These are phyloP conservation scores for Caenorhabditis doughertyi DNA, from an alignment of 2,888 invertebrate genomes.

Conservation along the genomic window DNA sequence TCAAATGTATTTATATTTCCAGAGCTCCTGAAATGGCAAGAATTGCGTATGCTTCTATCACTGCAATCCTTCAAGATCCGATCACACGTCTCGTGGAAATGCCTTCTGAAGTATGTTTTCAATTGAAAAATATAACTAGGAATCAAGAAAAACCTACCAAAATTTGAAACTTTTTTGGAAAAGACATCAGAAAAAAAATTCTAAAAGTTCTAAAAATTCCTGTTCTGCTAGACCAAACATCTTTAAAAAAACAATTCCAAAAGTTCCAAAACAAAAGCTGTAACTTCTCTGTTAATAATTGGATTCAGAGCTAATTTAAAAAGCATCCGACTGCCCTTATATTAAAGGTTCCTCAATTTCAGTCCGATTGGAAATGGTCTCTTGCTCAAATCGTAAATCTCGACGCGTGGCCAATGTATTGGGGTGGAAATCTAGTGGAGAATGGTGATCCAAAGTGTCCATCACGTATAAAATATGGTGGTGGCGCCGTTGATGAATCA, in stretches of 20 bases:
- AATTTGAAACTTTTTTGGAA: too few relatives aligned
- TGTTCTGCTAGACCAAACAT: too few relatives aligned
- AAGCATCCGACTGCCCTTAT: too few relatives aligned
- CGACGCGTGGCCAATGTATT: conserved; percentile 82
- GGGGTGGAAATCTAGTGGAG: conserved; percentile 80
- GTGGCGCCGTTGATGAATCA: conserved; percentile 81
- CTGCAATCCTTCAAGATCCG: conserved; percentile 79
- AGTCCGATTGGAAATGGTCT: conserved; percentile 80
- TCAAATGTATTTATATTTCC: too few relatives aligned
- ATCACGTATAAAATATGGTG: conserved; percentile 74
- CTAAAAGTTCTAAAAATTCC: background rate
- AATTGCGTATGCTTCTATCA: conserved; percentile 81
- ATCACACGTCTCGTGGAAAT: conserved; percentile 81
- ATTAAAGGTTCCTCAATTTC: too few relatives aligned
- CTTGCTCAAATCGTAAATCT: conserved; percentile 80
- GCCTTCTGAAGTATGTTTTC: conserved; percentile 74
- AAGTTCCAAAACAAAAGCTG: too few relatives aligned
- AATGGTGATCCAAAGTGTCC: conserved; percentile 80
- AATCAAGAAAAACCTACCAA: too few relatives aligned
- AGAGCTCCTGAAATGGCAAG: conserved; percentile 82
- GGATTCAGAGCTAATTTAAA: too few relatives aligned
- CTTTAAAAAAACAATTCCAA: too few relatives aligned
- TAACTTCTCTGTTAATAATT: too few relatives aligned
- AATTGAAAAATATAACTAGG: too few relatives aligned
- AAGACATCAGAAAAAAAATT: too few relatives aligned